A percentile compares a stretch with the other conserved stretches of the same genome.
Evolutionary conservation across 1,140 invertebrate genomes (phyloP).

Genomic region (Galleria mellonella): DNA sequence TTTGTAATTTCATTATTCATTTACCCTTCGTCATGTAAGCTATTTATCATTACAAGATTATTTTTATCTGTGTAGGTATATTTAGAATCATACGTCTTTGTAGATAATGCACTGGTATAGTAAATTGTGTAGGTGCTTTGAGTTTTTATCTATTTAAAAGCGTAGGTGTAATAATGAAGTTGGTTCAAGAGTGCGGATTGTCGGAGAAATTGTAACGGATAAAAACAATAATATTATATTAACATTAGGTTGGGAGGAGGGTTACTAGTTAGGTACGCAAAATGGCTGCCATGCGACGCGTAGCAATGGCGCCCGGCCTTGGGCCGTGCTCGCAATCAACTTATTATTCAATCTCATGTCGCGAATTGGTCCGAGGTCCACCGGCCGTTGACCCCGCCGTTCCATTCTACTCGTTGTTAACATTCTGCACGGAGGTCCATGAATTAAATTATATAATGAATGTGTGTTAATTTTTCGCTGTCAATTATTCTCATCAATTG

Average conservation of each 20-base stretch:
- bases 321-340: constrained; percentile 63
- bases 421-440: constrained; percentile 24
- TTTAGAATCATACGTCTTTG: no score
- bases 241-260: constrained; percentile 9
- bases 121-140: no score
- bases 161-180: no score
- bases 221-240: no score
- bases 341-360: constrained; percentile 74
- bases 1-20: no score
- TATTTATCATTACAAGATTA: no score
- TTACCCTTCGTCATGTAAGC: no score
- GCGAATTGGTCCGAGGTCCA: constrained; percentile 71
- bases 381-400: constrained; percentile 53
- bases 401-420: constrained; percentile 42
- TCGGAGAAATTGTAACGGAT: constrained; percentile 14
- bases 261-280: constrained; percentile 30
- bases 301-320: constrained; percentile 64
- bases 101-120: no score
- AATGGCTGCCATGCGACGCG: constrained; percentile 49
- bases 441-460: constrained; percentile 32
- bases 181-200: background rate
- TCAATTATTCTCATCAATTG: constrained; percentile 1
- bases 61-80: no score
- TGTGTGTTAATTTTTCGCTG: constrained; percentile 16
- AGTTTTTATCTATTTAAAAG: no score